Conservation (phyloP, 1,140 invertebrate species). For the Mycetomoellerius zeteki region DNA sequence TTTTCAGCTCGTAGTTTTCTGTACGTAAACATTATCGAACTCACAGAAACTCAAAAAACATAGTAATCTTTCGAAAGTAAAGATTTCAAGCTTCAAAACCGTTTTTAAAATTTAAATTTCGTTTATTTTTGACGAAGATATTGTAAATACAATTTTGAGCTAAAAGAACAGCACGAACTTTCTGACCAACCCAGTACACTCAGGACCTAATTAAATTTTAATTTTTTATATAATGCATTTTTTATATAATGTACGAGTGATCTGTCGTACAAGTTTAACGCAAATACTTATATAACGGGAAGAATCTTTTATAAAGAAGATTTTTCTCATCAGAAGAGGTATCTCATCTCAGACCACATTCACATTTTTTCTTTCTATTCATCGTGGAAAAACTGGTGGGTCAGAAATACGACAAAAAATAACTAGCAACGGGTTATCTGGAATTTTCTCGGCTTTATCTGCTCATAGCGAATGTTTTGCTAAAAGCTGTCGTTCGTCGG, state of each 20-base stretch:
- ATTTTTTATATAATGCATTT: too few species aligned
- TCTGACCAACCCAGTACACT: too few species aligned
- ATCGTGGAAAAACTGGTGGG: slow-evolving; percentile 6
- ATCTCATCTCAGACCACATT: background rate
- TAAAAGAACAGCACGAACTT: too few species aligned
- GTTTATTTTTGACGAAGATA: too few species aligned
- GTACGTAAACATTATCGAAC: too few species aligned
- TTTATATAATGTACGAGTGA: background rate
- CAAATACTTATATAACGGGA: background rate
- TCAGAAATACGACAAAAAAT: slow-evolving; percentile 17
- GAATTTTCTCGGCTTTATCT: slow-evolving; percentile 59
- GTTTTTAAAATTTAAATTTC: too few species aligned
- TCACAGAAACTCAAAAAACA: too few species aligned
- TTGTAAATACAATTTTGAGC: too few species aligned
- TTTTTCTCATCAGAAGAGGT: background rate
- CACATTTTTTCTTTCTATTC: background rate
- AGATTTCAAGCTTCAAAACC: too few species aligned
- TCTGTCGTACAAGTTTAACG: background rate
- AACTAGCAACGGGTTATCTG: background rate
- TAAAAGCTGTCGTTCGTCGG: slow-evolving; percentile 19
- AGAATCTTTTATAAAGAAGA: background rate
- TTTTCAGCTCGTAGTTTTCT: too few species aligned
- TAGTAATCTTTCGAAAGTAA: too few species aligned
- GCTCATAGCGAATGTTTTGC: slow-evolving; percentile 21
- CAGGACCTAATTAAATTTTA: background rate